A percentile compares a stretch with the other conserved stretches of the same genome.
phyloP scores from a whole-genome alignment of 2,797 vertebrate genomes.

The Delichon dasypus region DNA sequence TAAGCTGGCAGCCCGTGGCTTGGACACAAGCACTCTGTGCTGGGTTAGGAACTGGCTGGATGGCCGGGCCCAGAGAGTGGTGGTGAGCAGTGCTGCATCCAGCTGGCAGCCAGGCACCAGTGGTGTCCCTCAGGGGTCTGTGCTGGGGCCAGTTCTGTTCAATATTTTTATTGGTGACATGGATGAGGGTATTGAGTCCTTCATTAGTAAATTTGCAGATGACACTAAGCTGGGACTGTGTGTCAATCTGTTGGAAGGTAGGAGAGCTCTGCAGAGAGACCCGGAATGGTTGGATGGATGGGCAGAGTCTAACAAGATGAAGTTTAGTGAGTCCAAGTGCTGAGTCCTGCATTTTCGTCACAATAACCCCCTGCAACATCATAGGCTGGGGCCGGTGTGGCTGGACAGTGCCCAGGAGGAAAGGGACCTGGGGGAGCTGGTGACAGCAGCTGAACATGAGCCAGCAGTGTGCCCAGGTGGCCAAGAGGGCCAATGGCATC shows the following conservation, averaged over 20 bases:
- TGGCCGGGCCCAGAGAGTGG: too few relatives aligned
- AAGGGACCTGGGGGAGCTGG: background rate
- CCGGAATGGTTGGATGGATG: background rate
- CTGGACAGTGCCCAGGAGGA: background rate
- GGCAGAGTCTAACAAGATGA: background rate
- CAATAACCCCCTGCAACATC: rapidly evolving
- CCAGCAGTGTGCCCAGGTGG: background rate
- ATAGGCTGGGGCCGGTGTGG: rapidly evolving
- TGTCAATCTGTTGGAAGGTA: background rate
- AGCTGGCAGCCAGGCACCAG: too few relatives aligned
- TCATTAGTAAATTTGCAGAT: background rate
- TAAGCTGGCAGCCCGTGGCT: too few relatives aligned
- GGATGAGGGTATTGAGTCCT: too few relatives aligned
- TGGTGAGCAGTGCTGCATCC: too few relatives aligned
- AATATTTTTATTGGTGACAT: background rate
- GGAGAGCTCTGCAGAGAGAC: background rate
- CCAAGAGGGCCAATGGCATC: too few relatives aligned
- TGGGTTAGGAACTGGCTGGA: too few relatives aligned
- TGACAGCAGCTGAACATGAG: background rate
- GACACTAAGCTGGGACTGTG: background rate
- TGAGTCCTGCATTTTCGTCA: background rate
- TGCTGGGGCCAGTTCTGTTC: too few relatives aligned
- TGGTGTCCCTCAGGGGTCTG: too few relatives aligned
- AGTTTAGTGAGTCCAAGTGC: background rate
- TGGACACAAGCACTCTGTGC: too few relatives aligned